Evolutionary conservation across 2,888 invertebrate genomes (phyloP).

Genomic region (Dicranocentrus wangi): DNA sequence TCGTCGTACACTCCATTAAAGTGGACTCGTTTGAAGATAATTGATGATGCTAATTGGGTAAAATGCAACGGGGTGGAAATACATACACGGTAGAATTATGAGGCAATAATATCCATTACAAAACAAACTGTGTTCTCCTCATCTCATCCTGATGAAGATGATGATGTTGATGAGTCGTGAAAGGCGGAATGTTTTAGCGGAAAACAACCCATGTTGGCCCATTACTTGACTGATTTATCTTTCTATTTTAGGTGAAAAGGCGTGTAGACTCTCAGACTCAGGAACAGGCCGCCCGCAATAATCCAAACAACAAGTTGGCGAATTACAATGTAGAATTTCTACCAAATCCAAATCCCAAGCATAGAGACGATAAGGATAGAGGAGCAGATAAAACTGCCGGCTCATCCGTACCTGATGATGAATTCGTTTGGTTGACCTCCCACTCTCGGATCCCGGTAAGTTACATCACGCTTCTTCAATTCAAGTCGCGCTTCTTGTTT

Average conservation of each 20-base stretch:
- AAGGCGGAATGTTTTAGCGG: too few relatives aligned
- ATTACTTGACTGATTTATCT: background rate
- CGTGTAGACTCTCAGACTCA: conserved; percentile 61
- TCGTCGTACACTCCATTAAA: too few relatives aligned
- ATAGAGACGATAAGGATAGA: conserved; percentile 57
- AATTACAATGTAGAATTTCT: conserved; percentile 70
- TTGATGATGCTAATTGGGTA: too few relatives aligned
- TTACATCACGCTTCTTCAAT: conserved; percentile 67
- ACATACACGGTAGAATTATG: too few relatives aligned
- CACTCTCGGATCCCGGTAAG: conserved; percentile 89
- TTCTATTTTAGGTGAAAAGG: conserved; percentile 62
- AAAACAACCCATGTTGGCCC: too few relatives aligned
- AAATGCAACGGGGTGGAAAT: too few relatives aligned
- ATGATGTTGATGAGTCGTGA: too few relatives aligned
- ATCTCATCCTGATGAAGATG: too few relatives aligned
- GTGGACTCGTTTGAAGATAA: too few relatives aligned
- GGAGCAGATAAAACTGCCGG: conserved; percentile 29
- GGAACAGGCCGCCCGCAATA: conserved; percentile 27
- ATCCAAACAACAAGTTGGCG: conserved; percentile 59
- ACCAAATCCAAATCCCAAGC: conserved; percentile 65
- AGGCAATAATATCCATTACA: too few relatives aligned
- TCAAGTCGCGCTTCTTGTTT: conserved; percentile 15
- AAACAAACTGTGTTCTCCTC: too few relatives aligned
- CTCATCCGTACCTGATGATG: conserved; percentile 56
- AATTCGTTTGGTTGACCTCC: conserved; percentile 84